phyloP scores from a whole-genome alignment of 2,888 invertebrate species.

The Eurytoma adleriae region DNA sequence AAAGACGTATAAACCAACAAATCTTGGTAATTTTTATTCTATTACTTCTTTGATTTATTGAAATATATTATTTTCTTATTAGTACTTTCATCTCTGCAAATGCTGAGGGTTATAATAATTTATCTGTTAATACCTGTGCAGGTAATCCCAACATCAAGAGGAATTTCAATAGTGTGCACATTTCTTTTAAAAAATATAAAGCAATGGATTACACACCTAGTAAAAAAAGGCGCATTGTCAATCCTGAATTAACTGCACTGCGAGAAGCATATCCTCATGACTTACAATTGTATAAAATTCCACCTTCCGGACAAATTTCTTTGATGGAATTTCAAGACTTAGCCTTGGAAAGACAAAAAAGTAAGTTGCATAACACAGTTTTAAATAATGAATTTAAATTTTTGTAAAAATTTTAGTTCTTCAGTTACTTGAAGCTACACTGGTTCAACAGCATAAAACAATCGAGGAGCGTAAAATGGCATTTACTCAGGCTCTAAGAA shows the following conservation, averaged over 20 bases:
- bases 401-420: constrained; percentile 77
- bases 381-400: not conserved
- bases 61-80: not conserved
- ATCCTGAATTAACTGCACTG: constrained; percentile 48
- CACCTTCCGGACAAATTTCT: constrained; percentile 85
- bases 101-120: not conserved
- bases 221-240: constrained; percentile 54
- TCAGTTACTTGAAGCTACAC: constrained; percentile 86
- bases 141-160: not conserved
- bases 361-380: constrained; percentile 35
- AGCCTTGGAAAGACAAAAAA: constrained; percentile 82
- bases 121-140: not conserved
- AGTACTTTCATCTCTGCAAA: not conserved
- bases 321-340: constrained; percentile 92
- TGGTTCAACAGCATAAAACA: constrained; percentile 80
- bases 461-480: constrained; percentile 82
- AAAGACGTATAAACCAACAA: not conserved
- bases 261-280: constrained; percentile 82
- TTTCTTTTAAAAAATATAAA: not conserved
- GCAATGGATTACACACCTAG: constrained; percentile 61
- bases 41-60: not conserved
- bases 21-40: not conserved
- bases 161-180: not conserved
- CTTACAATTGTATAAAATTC: constrained; percentile 86
- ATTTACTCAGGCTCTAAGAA: constrained; percentile 81